Percentiles rank a stretch among this genome's conserved stretches.
Conservation (phyloP, 2,113 vertebrate genomes). For the Empidonax alnorum region DNA sequence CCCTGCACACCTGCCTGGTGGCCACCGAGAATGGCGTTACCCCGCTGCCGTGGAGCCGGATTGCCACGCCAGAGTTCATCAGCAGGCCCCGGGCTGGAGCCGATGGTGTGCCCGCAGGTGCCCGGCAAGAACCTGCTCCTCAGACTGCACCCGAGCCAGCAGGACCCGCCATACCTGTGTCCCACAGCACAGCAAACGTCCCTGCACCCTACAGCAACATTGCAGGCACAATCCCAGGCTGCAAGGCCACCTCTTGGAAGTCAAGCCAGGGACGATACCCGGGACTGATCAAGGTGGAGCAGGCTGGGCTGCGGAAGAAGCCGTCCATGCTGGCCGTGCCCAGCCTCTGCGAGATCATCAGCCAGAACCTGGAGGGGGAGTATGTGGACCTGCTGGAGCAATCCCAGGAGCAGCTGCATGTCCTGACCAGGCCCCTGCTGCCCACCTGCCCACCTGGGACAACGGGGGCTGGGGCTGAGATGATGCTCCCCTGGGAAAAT, state of each 20-base stretch:
- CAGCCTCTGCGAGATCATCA: constrained; percentile 71
- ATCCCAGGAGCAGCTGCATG: constrained; percentile 60
- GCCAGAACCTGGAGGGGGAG: constrained; percentile 82
- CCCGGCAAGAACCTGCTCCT: not conserved
- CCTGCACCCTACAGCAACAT: not conserved
- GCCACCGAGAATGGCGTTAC: constrained; percentile 79
- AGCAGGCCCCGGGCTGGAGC: constrained; percentile 41
- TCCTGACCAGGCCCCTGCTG: not conserved
- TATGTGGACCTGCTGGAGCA: constrained; percentile 87
- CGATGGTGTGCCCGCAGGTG: not conserved
- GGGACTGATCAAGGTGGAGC: constrained; percentile 74
- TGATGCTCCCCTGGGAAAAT: not conserved
- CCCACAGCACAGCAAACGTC: constrained; percentile 22
- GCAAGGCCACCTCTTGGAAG: constrained; percentile 69
- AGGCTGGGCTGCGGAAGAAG: constrained; percentile 26
- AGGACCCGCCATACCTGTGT: not conserved
- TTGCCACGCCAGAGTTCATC: constrained; percentile 84
- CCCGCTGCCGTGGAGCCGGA: constrained; percentile 82
- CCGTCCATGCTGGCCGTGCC: constrained; percentile 67
- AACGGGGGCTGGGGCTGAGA: accelerated
- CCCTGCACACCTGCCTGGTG: constrained; percentile 82
- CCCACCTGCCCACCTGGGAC: accelerated
- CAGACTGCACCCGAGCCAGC: not conserved
- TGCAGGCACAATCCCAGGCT: constrained; percentile 52
- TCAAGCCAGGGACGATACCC: constrained; percentile 69